Evolutionary conservation across 2,888 invertebrate genomes (phyloP).

Genomic region (Deroplatys truncata): DNA sequence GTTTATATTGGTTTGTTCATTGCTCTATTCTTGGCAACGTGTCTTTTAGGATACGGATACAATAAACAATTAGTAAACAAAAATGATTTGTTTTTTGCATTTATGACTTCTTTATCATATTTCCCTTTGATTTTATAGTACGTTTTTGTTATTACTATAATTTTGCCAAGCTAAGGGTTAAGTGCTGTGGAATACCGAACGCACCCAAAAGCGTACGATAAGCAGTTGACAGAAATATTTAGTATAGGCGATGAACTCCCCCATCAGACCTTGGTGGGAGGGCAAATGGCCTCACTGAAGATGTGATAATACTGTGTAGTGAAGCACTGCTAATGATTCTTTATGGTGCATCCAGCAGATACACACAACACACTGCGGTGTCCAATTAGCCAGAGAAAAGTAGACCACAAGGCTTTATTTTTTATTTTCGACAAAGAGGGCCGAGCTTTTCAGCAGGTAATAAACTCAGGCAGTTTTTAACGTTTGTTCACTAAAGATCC

Average conservation of each 20-base stretch:
- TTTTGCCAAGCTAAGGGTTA: no score
- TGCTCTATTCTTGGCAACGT: no score
- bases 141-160: no score
- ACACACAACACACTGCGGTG: neutral
- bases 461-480: neutral
- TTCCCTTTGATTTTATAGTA: no score
- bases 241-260: neutral
- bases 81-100: no score
- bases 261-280: neutral
- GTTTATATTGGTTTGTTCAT: no score
- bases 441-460: slow-evolving; percentile 9
- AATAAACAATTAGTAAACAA: no score
- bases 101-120: no score
- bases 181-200: no score
- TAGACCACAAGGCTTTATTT: neutral
- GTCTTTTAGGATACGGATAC: no score
- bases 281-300: neutral
- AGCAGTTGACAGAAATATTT: no score
- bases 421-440: neutral
- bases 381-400: slow-evolving; percentile 10
- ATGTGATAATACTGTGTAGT: neutral
- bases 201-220: no score
- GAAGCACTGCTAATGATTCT: neutral
- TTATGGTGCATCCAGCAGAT: neutral
- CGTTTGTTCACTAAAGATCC: neutral